Evolutionary conservation across 1,140 invertebrate species (phyloP), one percentile per base, ranked within the genome.

Genomic region (Orussus abietinus): DNA sequence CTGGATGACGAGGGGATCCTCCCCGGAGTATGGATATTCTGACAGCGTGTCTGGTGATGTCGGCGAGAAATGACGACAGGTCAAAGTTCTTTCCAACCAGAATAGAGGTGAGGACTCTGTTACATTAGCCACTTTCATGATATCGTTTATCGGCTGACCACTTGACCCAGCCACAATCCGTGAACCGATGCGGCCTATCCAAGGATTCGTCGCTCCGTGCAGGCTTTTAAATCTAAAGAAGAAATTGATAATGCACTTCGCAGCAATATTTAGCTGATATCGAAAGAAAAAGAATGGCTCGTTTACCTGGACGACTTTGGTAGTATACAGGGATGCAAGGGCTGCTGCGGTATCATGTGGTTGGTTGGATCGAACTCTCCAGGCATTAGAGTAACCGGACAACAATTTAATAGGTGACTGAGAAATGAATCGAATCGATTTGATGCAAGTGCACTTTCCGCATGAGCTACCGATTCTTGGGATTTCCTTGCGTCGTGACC

Each of bases 1-100:
- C 18, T 82, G 77, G 25, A 98, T 77, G 42, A 95, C 83, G 59
- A 97, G 92, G 1, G 92, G 92, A 76, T 98, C 95, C 41, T 80
- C 80, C 34, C 85, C 77, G 54, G 81, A 76, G 64, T 84, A 94
- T 4, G 95, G 94, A 64, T 87, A 92, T 58, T 85, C 90, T 11
- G 85, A 80, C 26, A 96, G 75, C 3, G 92, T 96, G 62, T 98
- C 95, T 5, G 95, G 95, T 37, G 88, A 81, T 10, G 92, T 96
- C 2, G 95, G 95, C 5, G 88, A 85, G 9, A 95, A 53, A 66
- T 97, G 93, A 17, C 85, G 81, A 89, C 92, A 95, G 37, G 76
- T 62, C 10, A 91, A 67, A 10, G 84, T 87, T 50, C 79, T 81
- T 55, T 88, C 81, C 44, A 97, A 65, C 20, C 79, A 69, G 12